Evolutionary conservation across 2,888 invertebrate genomes (phyloP), one percentile per base, ranked within the genome.

Genomic region (Mantis religiosa): DNA sequence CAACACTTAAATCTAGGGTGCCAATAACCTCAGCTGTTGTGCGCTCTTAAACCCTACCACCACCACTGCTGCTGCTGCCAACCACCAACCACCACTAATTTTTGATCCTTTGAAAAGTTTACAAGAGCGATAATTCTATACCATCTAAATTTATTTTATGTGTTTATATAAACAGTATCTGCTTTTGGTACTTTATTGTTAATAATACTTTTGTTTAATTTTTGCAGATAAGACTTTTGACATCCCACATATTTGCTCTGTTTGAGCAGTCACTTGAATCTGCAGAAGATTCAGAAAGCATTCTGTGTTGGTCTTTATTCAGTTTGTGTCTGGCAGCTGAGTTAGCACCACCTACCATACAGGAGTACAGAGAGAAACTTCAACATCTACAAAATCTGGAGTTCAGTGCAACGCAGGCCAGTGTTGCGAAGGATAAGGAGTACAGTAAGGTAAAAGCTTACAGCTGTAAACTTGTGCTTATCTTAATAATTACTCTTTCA

Each of bases 361-460:
- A 97, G 91, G 96, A 96, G 41, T 98, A 98, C 92, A 94, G 98
- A 90, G 95, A 97, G 82, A 97, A 97, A 92, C 92, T 98, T 82
- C 94, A 96, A 89, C 93, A 95, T 88, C 93, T 99, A 30, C 96
- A 97, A 91, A 96, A 96, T 92, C 94, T 98, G 90, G 94, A 96
- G 3, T 96, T 95, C 89, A 95, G 95, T 81, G 41, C 82, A 14
- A 82, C 87, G 25, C 30, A 34, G 28, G 12, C 71, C 25, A n/a
- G 28, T 41, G 34, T 89, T 28, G 20, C 84, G 15, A 81, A 85
- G 9, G 41, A 88, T 82, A 83, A 71, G 15, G 82, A 83, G 9
- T 89, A 83, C 85, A 87, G 82, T 28, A 89, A 88, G 88, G 89
- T 90, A 83, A 28, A 41, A 12, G 34, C 41, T 41, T 12, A 41